Evolutionary conservation across 1,140 invertebrate genomes (phyloP), one percentile per base, ranked within the genome.

Genomic region (Ptiloglossa arizonensis): DNA sequence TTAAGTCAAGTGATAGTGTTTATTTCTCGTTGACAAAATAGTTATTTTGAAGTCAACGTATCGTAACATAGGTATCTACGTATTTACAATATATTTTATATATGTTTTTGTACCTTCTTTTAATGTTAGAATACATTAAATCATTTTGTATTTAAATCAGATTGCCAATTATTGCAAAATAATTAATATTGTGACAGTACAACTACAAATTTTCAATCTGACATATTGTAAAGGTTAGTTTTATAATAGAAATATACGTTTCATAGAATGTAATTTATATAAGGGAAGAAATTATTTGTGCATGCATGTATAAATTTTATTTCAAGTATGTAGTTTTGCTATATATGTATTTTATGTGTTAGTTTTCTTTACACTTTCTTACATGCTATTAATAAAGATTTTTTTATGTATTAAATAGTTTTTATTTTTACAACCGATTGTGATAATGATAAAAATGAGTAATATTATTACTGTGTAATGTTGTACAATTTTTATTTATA

Each of bases 171-270:
- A 15, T 29, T 69, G 29, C 0, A 17, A 52, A 8, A 54, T 56
- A 73, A 44, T 57, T 59, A 29, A 24, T 32, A 22, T 27, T 56
- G 11, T 17, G n/a, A 70, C 44, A 19, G 0, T 32, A 60, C 2
- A 29, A n/a, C 13, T 11, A 22, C 27, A 15, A 29, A 9, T 27
- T 15, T 15, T 2, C 1, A 56, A 5, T 32, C 41, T 19, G 11
- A 29, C 11, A 29, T 27, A 19, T 11, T 32, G 3, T 60, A 41
- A 41, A 60, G 74, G 74, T 70, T 77, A 70, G 74, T 77, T 60
- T 68, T 2, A 22, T 22, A 0, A n/a, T 19, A 27, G 8, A 46
- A 32, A 29, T 32, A 19, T 27, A 5, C 13, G 2, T 24, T 69
- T 44, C 5, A 35, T 35, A 35, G 5, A 69, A 48, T 4, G n/a